Evolutionary conservation across 2,888 invertebrate genomes (phyloP), one percentile per base, ranked within the genome.

Genomic region (Noctua janthina): DNA sequence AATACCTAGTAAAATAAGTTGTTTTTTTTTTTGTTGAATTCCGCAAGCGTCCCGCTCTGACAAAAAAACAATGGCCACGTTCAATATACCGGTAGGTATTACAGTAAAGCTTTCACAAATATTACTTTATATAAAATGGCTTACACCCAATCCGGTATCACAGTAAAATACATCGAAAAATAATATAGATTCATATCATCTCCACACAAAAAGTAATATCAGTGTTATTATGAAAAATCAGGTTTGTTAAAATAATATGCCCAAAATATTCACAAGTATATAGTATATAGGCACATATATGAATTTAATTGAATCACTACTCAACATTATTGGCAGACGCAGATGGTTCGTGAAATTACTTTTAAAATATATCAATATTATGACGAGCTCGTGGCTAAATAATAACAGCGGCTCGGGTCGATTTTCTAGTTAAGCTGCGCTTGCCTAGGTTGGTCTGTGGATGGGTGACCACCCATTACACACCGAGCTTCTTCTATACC

Each of bases 281-380:
- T 8, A 17, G 46, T 23, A n/a, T 2, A 2, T 23, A 20, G 11
- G 3, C 6, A 10, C 39, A 20, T 23, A n/a, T 10, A n/a, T 17
- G 23, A 64, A 76, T 67, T 76, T 20, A 79, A 72, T 78, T 78
- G 23, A 67, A 35, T 66, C 49, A 77, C 56, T 39, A 35, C 29
- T 39, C 39, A 66, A 29, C n/a, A 29, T 39, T 29, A 67, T 71
- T 29, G 54, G 29, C 39, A 10, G 43, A 49, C n/a, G 35, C 11
- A 80, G 76, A 82, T 71, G 74, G 39, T 35, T 74, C 66, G 46
- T 67, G 39, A 77, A 81, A 81, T 74, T 51, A 74, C 67, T 54
- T 71, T 71, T 62, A 64, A 54, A 56, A 74, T 56, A 20, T 46
- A 68, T 49, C 5, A 17, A 51, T 59, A n/a, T 46, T 46, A 46